Evolutionary conservation across 2,888 invertebrate genomes (phyloP), one percentile per base, ranked within the genome.

Genomic region (Heliconius charithonia): DNA sequence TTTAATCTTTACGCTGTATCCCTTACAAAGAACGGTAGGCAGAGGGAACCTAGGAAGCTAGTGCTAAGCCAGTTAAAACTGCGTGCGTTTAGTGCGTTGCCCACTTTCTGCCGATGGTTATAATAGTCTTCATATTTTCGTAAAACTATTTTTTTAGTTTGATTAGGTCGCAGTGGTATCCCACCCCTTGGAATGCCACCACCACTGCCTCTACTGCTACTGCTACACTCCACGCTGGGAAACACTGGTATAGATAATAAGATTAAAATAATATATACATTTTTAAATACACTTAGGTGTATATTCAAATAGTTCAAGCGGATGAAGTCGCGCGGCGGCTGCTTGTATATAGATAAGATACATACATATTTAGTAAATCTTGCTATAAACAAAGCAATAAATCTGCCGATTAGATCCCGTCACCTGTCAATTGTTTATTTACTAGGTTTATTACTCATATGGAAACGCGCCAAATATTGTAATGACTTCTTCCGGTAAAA

Each of bases 361-460:
- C 51, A 56, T 56, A n/a, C n/a, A 56, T 59, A 63, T 29, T 56
- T n/a, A 32, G 56, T 32, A 41, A 22, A 67, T n/a, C 67, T 37
- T 67, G 37, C 1, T 67, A 59, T 72, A 72, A 72, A 72, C 71
- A 72, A 56, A 72, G 56, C 32, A 32, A 72, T 72, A 72, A 72
- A 72, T 72, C 56, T 59, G 56, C 56, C 71, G 29, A 59, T 72
- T 72, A 72, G 71, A 32, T n/a, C 29, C 71, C 32, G 71, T 32
- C 32, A 32, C 32, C 71, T 29, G 56, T 72, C 71, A 56, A 72
- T 72, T 72, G 71, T 32, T 56, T 56, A 32, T 72, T 32, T 56
- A 72, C n/a, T 22, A 56, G n/a, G n/a, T 13, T 41, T n/a, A 41
- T 12, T 41, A 72, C 13, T 72, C 56, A 56, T n/a, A 22, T 72